Evolutionary conservation across 2,113 vertebrate genomes (phyloP), one percentile per base, ranked within the genome.

Genomic region (Hylia prasina): DNA sequence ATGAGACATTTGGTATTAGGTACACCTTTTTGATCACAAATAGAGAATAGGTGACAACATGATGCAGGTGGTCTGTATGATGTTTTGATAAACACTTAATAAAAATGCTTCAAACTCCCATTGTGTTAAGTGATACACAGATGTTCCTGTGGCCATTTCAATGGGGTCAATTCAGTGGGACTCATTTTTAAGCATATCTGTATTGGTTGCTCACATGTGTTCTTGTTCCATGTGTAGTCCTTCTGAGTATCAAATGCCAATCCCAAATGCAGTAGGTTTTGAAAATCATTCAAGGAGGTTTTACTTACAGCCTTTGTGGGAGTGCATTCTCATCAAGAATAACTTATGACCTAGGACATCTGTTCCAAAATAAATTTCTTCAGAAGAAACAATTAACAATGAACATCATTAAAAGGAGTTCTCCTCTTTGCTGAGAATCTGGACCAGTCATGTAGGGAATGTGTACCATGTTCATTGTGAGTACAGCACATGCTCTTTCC

Each of bases 41-140:
- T 35, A 25, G 24, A 85, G 39, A 57, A 83, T 23, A 83, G 39
- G 71, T 66, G 75, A 83, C 94, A 92, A 86, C 47, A 73, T 50
- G 63, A 69, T 69, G 58, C 79, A 94, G 75, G 60, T 91, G 79
- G 39, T 90, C 75, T 73, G 20, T 70, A 77, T 86, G 56, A 44
- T 48, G 56, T 58, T 89, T 91, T 90, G 92, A 90, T 85, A 91
- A 96, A 79, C 90, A 95, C 48, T 82, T 70, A 86, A 93, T 92
- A 93, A 91, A 96, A 94, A 57, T 60, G 20, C 27, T 92, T 85
- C 58, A 68, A 68, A 25, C 19, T 88, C 40, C 25, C 39, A 37
- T 33, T 7, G 4, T 77, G 47, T 15, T 47, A 81, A 82, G 72
- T 25, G 64, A 78, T 71, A 78, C 9, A 19, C 68, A 77, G 17